Evolutionary conservation across 2,113 vertebrate genomes (phyloP).

Genomic region (Ailuropoda melanoleuca): DNA sequence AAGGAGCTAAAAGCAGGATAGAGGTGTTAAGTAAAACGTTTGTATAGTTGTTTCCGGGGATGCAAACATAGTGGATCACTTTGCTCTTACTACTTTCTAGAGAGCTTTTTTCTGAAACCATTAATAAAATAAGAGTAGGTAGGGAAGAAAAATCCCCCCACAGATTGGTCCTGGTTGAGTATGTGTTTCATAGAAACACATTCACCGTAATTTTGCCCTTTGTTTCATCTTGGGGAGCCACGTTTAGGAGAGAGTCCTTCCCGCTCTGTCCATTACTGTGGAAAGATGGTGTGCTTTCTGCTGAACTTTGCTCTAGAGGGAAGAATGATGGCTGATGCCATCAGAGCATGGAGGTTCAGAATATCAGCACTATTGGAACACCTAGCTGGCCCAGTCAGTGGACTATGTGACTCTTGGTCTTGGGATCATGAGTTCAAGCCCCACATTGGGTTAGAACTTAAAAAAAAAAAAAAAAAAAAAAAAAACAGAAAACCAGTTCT

Average conservation of each 20-base stretch:
- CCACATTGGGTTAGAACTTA: not conserved
- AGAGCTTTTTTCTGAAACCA: slow-evolving; percentile 6
- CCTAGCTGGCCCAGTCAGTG: not conserved
- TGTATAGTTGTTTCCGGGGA: not conserved
- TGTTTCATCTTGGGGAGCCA: not conserved
- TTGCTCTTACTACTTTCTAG: not conserved
- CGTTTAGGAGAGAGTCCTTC: not conserved
- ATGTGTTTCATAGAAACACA: not conserved
- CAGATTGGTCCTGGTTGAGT: not conserved
- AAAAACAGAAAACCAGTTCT: not conserved
- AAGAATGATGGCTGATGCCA: not conserved
- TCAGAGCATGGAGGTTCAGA: not conserved
- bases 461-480: not conserved
- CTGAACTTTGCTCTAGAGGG: not conserved
- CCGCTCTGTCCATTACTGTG: fast-evolving
- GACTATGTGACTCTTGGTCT: not conserved
- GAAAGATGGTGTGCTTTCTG: not conserved
- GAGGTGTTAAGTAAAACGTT: not conserved
- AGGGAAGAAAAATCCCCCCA: not conserved
- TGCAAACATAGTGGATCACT: not conserved
- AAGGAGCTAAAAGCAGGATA: not conserved
- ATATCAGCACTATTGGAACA: not conserved
- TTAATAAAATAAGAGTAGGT: not conserved
- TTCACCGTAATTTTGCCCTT: not conserved
- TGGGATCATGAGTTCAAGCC: not conserved